Evolutionary conservation across 2,113 vertebrate genomes (phyloP).

Genomic region (Eretmodus cyanostictus): DNA sequence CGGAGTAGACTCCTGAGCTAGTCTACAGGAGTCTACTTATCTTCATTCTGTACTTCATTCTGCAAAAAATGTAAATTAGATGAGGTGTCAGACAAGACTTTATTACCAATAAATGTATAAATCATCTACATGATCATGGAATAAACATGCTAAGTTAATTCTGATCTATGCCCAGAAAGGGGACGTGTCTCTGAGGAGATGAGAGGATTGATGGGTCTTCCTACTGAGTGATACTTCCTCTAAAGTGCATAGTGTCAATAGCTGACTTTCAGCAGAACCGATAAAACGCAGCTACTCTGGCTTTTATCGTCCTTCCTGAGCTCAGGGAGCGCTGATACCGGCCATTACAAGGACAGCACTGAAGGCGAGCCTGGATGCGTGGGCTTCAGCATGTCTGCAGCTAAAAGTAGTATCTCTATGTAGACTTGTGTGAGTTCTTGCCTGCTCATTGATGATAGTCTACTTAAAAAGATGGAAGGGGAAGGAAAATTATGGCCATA

Average conservation of each 20-base stretch:
- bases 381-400: slow-evolving; percentile 41
- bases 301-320: slow-evolving; percentile 64
- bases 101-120: background rate
- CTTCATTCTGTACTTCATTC: background rate
- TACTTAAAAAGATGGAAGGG: background rate
- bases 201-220: slow-evolving; percentile 48
- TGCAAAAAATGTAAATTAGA: background rate
- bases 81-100: background rate
- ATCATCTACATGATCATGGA: background rate
- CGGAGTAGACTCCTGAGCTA: background rate
- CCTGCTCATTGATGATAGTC: background rate
- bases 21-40: background rate
- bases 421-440: background rate
- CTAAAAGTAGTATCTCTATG: slow-evolving; percentile 22
- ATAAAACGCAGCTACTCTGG: slow-evolving; percentile 64
- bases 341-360: slow-evolving; percentile 69
- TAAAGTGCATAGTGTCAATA: slow-evolving; percentile 76
- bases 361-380: slow-evolving; percentile 64
- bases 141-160: background rate
- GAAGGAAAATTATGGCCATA: slow-evolving; percentile 1
- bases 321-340: slow-evolving; percentile 61
- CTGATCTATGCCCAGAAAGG: background rate
- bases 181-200: slow-evolving; percentile 31
- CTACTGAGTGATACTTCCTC: slow-evolving; percentile 74
- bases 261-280: slow-evolving; percentile 73